Base-by-base conservation (phyloP, 2,888 invertebrate genomes). In the Vandiemenella viatica region DNA sequence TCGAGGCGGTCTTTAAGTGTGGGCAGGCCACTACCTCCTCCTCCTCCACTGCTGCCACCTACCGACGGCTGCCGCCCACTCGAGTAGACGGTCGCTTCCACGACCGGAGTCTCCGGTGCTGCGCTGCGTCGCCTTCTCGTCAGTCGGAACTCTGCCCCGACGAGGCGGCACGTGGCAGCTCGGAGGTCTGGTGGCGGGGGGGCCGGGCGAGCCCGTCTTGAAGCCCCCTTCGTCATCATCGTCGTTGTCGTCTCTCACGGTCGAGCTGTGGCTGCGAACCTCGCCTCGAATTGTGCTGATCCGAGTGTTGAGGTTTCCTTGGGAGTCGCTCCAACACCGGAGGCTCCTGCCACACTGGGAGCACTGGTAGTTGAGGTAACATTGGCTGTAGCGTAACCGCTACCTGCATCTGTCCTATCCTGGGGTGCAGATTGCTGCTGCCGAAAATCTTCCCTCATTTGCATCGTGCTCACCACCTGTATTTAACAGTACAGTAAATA, bases 51-150 rank as follows among this genome's bases (percentile, higher is more conserved):
- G 38, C 38, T 8, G 16, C 38, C 38, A 8, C 38, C 53, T 46
- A 41, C 53, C 32, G 38, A 37, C 16, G 43, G 23, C 49, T 50
- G 49, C 19, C 46, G 50, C 2, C 82, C 83, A 59, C 83, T 83
- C 37, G 83, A 83, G 64, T 83, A 83, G 41, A 83, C 82, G 5
- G 83, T 83, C n/a, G 61, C 83, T 83, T n/a, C 84, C 84, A 55
- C 84, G 70, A 16, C 84, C 84, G 0, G 83, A 84, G 64, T 85
- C 84, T n/a, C 50, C 50, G 15, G 48, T 43, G 32, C 57, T 56
- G 17, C 58, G 55, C 23, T 74, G 72, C 5, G 81, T 80, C 44
- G 80, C 74, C 63, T 83, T 83, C 62, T 83, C 83, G 60, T 83
- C n/a, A 83, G 66, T 84, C 84, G 61, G 71, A 63, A 16, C 52